These are phyloP conservation scores for Gallirallus australis DNA, from an alignment of 2,797 vertebrate genomes.

Conservation along the genomic window DNA sequence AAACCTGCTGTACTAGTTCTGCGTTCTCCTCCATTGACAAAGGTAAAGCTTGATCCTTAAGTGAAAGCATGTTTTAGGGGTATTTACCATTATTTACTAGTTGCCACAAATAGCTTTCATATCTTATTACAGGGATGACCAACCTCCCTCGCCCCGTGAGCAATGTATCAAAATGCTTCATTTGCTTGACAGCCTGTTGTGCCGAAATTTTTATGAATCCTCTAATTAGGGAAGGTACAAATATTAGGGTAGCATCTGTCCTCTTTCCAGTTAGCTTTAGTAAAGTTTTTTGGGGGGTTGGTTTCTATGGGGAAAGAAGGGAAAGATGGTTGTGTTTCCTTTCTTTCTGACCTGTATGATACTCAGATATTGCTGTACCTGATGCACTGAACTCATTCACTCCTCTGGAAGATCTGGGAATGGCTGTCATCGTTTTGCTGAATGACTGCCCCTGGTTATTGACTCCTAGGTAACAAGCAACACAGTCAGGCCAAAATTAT, in stretches of 20 bases:
- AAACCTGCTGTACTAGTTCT: background rate
- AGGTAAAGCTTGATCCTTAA: background rate
- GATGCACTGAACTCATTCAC: background rate
- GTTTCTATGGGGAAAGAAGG: background rate
- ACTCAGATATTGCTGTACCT: accelerated
- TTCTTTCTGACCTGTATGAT: background rate
- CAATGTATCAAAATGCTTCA: background rate
- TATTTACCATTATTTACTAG: background rate
- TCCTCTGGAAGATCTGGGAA: background rate
- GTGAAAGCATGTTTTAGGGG: background rate
- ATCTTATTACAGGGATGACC: background rate
- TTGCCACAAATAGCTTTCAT: constrained; percentile 30
- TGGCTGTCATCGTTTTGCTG: background rate
- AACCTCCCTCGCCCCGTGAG: background rate
- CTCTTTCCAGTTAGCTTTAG: background rate
- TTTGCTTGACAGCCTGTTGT: background rate
- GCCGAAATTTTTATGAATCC: background rate
- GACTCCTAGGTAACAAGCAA: background rate
- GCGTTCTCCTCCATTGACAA: background rate
- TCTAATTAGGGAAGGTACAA: background rate
- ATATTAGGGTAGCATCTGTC: background rate
- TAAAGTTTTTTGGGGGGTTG: background rate
- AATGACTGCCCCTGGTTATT: background rate
- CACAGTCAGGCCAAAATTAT: background rate
- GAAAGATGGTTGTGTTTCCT: background rate